Conservation (phyloP, 2,113 vertebrate species). For the Centropristis striata region DNA sequence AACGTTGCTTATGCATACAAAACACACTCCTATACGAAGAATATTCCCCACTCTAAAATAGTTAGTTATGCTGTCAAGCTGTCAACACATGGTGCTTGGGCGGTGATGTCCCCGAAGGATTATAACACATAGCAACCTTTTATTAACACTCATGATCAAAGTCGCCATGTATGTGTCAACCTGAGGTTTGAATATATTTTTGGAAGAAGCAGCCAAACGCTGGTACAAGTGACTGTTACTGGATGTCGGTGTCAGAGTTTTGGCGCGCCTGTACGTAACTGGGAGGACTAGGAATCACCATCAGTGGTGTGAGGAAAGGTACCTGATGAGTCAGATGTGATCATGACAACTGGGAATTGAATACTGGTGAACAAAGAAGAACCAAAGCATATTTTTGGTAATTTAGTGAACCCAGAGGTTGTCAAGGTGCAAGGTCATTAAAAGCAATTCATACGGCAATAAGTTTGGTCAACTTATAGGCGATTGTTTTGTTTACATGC, state of each 20-base stretch:
- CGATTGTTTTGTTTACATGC: background rate
- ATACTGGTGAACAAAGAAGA: background rate
- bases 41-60: background rate
- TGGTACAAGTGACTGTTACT: background rate
- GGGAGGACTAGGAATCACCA: conserved; percentile 1
- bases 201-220: background rate
- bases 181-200: background rate
- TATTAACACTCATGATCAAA: background rate
- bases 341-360: background rate
- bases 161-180: background rate
- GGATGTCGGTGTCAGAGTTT: conserved; percentile 32
- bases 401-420: background rate
- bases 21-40: accelerated
- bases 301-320: conserved; percentile 31
- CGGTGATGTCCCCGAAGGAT: background rate
- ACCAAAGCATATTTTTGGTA: accelerated
- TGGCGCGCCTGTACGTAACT: conserved; percentile 51
- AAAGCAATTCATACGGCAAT: accelerated
- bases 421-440: background rate
- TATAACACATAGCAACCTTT: accelerated
- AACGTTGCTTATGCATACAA: accelerated
- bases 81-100: conserved; percentile 6
- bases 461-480: background rate
- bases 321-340: conserved; percentile 16
- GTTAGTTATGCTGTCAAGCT: background rate